Conservation (phyloP, 2,113 vertebrate species). For the Ondatra zibethicus region DNA sequence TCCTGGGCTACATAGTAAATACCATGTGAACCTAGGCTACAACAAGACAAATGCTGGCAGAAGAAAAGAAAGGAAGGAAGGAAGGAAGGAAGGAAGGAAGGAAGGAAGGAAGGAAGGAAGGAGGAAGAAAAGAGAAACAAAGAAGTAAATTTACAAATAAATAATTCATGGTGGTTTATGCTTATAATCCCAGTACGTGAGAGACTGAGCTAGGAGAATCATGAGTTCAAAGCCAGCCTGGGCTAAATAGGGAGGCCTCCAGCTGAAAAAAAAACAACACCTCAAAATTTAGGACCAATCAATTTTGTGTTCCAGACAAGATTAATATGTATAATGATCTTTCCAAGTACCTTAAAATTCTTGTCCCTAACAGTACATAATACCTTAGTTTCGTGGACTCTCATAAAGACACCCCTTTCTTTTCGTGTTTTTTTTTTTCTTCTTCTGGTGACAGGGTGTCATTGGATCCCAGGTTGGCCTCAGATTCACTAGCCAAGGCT, state of each 20-base stretch:
- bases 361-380: neutral
- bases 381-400: neutral
- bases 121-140: neutral
- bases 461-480: neutral
- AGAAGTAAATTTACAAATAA: neutral
- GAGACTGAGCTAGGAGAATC: neutral
- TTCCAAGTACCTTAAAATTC: neutral
- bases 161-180: neutral
- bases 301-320: neutral
- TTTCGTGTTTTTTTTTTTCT: neutral
- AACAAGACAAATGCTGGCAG: neutral
- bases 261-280: neutral
- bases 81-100: fast-evolving
- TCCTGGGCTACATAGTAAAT: neutral
- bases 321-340: neutral
- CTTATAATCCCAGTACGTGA: neutral
- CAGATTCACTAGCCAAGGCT: neutral
- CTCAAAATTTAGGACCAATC: neutral
- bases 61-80: no score
- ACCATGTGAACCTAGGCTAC: neutral
- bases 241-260: neutral
- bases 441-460: neutral
- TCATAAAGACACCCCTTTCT: neutral
- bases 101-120: fast-evolving
- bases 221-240: neutral